phyloP scores from a whole-genome alignment of 2,888 invertebrate species.

The Aspidapion aeneum region DNA sequence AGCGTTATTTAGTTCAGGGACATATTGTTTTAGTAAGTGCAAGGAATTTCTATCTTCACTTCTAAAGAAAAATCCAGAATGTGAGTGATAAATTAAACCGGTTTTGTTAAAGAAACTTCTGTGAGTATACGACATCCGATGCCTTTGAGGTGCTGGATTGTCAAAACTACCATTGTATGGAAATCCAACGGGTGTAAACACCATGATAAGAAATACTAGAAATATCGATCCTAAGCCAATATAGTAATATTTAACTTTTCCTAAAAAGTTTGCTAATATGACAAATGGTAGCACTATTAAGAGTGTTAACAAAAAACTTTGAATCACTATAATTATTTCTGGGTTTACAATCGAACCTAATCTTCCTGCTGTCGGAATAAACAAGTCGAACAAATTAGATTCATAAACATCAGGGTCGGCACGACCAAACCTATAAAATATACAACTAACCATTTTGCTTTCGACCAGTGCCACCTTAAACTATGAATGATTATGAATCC shows the following conservation, averaged over 20 bases:
- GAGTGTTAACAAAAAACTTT: constrained; percentile 44
- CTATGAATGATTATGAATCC: constrained; percentile 35
- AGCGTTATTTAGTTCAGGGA: constrained; percentile 34
- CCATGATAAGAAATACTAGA: constrained; percentile 46
- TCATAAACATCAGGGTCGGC: constrained; percentile 38
- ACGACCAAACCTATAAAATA: constrained; percentile 36
- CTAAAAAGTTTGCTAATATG: constrained; percentile 35
- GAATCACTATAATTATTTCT: constrained; percentile 47
- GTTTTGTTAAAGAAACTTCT: constrained; percentile 37
- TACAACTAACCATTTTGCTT: constrained; percentile 38
- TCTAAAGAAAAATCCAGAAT: constrained; percentile 42
- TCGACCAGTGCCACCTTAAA: constrained; percentile 27
- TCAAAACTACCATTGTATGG: constrained; percentile 62
- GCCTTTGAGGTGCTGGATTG: constrained; percentile 65
- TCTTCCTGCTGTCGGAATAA: constrained; percentile 49
- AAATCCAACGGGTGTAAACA: constrained; percentile 63
- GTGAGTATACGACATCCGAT: constrained; percentile 45
- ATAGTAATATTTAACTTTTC: constrained; percentile 33
- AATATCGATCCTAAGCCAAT: constrained; percentile 32
- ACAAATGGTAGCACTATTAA: constrained; percentile 45
- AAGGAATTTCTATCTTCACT: constrained; percentile 45
- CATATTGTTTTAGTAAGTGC: constrained; percentile 32
- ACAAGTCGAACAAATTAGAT: constrained; percentile 35
- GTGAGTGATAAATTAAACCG: constrained; percentile 34
- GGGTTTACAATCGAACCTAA: constrained; percentile 49